These are phyloP conservation scores for Sarcophilus harrisii DNA, from an alignment of 2,797 vertebrate species.

Conservation along the genomic window DNA sequence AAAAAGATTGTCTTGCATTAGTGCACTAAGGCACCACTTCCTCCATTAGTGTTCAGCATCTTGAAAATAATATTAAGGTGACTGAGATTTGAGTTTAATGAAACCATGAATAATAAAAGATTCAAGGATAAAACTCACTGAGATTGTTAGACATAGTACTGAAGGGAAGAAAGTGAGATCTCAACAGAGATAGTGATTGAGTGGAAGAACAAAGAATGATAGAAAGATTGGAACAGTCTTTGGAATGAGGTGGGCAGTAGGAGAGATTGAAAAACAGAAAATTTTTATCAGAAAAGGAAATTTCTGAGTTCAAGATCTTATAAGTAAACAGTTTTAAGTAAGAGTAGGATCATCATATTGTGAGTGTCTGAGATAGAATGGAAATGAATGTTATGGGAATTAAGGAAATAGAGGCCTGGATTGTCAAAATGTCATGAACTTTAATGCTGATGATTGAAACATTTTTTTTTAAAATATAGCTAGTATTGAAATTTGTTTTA, in stretches of 20 bases:
- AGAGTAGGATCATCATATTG: background rate
- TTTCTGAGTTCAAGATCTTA: background rate
- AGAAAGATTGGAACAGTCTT: background rate
- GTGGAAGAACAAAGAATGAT: background rate
- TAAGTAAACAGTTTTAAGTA: background rate
- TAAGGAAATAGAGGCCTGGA: too few species aligned
- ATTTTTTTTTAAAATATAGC: too few species aligned
- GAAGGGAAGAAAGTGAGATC: background rate
- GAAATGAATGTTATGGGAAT: too few species aligned
- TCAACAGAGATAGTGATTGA: background rate
- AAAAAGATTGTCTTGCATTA: too few species aligned
- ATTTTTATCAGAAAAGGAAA: background rate
- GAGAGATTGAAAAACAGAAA: background rate
- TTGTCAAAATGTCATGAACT: too few species aligned
- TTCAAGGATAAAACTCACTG: background rate
- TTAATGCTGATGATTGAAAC: too few species aligned
- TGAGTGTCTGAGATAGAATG: too few species aligned
- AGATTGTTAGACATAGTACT: background rate
- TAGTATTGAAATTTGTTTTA: too few species aligned
- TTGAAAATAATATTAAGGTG: background rate
- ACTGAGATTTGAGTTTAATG: background rate
- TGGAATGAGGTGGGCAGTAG: background rate
- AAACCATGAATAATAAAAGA: background rate
- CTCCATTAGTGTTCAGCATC: background rate
- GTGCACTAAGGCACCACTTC: background rate